A percentile compares a stretch with the other conserved stretches of the same genome.
Evolutionary conservation across 2,797 vertebrate genomes (phyloP).

Genomic region (Gouania willdenowi): DNA sequence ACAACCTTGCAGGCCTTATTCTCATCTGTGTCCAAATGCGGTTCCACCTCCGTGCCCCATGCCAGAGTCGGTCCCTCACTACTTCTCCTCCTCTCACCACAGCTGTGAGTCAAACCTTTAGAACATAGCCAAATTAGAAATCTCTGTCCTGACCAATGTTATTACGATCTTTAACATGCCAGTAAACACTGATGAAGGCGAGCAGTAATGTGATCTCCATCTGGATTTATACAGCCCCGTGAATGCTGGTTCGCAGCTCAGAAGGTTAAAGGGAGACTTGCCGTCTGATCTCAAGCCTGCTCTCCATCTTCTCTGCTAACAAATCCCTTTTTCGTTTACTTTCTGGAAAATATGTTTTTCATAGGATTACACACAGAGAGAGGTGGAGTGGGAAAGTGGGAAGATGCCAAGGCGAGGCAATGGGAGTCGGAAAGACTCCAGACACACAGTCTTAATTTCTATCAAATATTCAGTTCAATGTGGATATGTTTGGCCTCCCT

Average conservation of each 20-base stretch:
- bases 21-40: conserved; percentile 67
- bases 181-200: conserved; percentile 78
- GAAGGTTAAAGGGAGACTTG: conserved; percentile 55
- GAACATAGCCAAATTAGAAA: conserved; percentile 66
- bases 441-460: conserved; percentile 38
- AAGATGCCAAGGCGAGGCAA: conserved; percentile 44
- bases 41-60: conserved; percentile 49
- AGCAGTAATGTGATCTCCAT: conserved; percentile 74
- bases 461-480: conserved; percentile 48
- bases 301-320: conserved; percentile 59
- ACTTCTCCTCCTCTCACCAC: conserved; percentile 35
- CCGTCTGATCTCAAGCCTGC: conserved; percentile 81
- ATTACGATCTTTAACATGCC: conserved; percentile 75
- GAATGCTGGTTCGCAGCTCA: conserved; percentile 46
- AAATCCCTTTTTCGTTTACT: conserved; percentile 95
- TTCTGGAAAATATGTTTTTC: conserved; percentile 96
- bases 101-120: conserved; percentile 50
- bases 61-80: conserved; percentile 61
- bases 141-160: conserved; percentile 73
- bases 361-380: conserved; percentile 76
- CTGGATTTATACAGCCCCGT: conserved; percentile 52
- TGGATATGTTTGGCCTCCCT: conserved; percentile 40
- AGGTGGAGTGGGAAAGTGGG: conserved; percentile 55
- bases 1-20: conserved; percentile 48
- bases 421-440: conserved; percentile 49